Evolutionary conservation across 2,888 invertebrate genomes (phyloP).

Genomic region (Amphimallon solstitiale): DNA sequence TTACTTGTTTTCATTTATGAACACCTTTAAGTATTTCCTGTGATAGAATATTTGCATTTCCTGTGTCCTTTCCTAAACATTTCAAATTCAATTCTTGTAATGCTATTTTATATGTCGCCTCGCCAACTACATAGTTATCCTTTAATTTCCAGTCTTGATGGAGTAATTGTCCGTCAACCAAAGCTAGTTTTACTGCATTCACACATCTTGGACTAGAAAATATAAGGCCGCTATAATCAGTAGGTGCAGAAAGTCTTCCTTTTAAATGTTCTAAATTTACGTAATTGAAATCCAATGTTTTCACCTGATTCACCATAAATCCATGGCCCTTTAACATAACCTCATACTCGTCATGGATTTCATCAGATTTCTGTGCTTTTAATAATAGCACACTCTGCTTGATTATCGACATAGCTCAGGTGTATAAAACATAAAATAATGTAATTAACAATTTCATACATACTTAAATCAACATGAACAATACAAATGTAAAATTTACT

Average conservation of each 20-base stretch:
- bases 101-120: constrained; percentile 65
- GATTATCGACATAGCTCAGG: constrained; percentile 47
- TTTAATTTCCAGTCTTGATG: constrained; percentile 60
- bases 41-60: constrained; percentile 66
- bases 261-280: constrained; percentile 63
- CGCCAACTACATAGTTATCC: constrained; percentile 67
- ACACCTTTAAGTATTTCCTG: constrained; percentile 64
- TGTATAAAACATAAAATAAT: neutral
- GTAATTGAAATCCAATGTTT: constrained; percentile 66
- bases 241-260: constrained; percentile 61
- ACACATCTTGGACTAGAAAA: constrained; percentile 70
- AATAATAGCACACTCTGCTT: constrained; percentile 55
- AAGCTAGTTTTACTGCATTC: constrained; percentile 62
- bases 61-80: constrained; percentile 66
- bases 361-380: constrained; percentile 55
- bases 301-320: constrained; percentile 64
- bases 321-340: constrained; percentile 61
- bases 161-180: constrained; percentile 48
- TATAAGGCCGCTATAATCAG: constrained; percentile 65
- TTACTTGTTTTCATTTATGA: neutral
- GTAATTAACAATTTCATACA: neutral
- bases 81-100: constrained; percentile 62
- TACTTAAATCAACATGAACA: neutral
- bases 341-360: constrained; percentile 63
- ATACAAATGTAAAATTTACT: too few species aligned